phyloP scores from a whole-genome alignment of 2,888 invertebrate species.

The Rhorus exstirpatorius region DNA sequence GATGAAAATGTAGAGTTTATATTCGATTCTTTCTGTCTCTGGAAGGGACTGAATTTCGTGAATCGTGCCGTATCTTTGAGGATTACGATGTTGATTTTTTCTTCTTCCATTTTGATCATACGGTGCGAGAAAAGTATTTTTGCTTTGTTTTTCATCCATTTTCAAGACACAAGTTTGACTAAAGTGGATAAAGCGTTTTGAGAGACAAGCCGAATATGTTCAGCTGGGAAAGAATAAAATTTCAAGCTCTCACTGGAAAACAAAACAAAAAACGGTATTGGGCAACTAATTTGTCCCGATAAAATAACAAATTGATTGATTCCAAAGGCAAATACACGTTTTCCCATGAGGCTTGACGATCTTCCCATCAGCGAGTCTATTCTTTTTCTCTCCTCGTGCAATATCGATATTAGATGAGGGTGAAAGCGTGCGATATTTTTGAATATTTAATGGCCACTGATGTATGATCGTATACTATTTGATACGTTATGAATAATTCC shows the following conservation, averaged over 20 bases:
- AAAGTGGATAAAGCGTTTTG: background rate
- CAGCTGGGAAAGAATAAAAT: background rate
- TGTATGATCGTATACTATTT: slow-evolving; percentile 58
- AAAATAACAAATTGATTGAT: slow-evolving; percentile 31
- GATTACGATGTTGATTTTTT: slow-evolving; percentile 3
- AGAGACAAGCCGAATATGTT: background rate
- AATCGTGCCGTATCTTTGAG: no score
- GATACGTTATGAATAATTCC: slow-evolving; percentile 62
- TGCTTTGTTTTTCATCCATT: no score
- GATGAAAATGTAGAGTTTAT: background rate
- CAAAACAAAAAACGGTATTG: no score
- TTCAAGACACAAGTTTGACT: background rate
- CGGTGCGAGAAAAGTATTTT: no score
- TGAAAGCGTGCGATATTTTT: slow-evolving; percentile 53
- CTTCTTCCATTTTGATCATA: background rate
- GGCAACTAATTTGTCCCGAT: background rate
- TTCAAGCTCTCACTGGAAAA: background rate
- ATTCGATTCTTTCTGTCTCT: background rate
- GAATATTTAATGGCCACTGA: slow-evolving; percentile 57
- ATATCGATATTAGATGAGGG: slow-evolving; percentile 35
- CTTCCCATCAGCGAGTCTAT: slow-evolving; percentile 1
- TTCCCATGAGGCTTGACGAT: background rate
- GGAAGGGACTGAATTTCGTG: background rate
- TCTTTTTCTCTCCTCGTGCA: slow-evolving; percentile 11
- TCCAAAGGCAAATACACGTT: background rate